These are phyloP conservation scores for Thysanoteuthis rhombus DNA, from an alignment of 2,888 invertebrate species.

Conservation along the genomic window DNA sequence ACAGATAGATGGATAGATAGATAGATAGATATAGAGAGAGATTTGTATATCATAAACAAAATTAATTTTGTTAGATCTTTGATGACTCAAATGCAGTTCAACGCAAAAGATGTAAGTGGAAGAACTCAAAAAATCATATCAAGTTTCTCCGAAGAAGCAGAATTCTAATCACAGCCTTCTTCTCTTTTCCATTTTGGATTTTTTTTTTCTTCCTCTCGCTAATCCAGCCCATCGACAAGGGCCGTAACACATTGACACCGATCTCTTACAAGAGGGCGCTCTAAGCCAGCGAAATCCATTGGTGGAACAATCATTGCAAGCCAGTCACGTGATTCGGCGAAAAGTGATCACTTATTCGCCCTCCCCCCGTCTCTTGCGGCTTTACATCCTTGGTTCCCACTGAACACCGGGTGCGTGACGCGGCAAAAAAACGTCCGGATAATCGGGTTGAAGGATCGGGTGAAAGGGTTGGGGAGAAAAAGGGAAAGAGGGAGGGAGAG, in stretches of 20 bases:
- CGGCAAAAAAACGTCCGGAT: background rate
- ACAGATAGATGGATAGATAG: too few species aligned
- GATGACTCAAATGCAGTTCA: background rate
- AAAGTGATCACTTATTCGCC: background rate
- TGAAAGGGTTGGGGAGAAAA: background rate
- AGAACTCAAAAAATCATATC: background rate
- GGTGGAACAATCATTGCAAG: background rate
- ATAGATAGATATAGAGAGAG: too few species aligned
- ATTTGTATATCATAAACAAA: too few species aligned
- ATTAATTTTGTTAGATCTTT: too few species aligned
- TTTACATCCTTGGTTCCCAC: background rate
- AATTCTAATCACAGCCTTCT: background rate
- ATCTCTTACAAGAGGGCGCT: background rate
- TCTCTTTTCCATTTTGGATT: background rate
- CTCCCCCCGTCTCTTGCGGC: background rate
- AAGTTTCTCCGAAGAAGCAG: background rate
- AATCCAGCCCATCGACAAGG: background rate
- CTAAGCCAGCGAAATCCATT: background rate
- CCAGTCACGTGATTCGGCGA: background rate
- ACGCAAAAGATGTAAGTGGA: background rate
- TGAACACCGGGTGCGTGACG: background rate
- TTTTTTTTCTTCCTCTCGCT: background rate
- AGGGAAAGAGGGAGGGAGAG: background rate
- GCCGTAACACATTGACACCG: background rate
- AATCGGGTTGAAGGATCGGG: background rate